Evolutionary conservation across 2,888 invertebrate genomes (phyloP).

Genomic region (Campaea margaritaria): DNA sequence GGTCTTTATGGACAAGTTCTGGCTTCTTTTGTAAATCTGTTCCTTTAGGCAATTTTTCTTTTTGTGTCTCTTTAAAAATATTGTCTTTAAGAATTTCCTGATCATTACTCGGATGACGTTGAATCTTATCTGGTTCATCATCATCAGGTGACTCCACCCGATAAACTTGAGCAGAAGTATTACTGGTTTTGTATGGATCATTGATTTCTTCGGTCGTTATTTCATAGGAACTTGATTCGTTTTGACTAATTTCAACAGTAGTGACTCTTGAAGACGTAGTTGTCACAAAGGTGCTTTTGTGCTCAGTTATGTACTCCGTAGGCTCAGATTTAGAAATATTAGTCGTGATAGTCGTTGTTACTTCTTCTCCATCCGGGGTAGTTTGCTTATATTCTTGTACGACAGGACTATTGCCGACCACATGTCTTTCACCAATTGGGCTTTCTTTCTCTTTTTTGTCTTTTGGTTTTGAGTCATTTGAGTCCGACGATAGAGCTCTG

Average conservation of each 20-base stretch:
- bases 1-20: background rate
- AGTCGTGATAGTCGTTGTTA: conserved; percentile 61
- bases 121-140: conserved; percentile 49
- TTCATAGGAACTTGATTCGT: conserved; percentile 65
- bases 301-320: conserved; percentile 60
- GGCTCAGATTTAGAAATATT: conserved; percentile 60
- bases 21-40: conserved; percentile 5
- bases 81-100: conserved; percentile 4
- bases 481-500: conserved; percentile 2
- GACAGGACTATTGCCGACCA: conserved; percentile 18
- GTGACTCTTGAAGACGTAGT: conserved; percentile 68
- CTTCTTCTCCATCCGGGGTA: conserved; percentile 55
- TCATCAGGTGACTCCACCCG: conserved; percentile 57
- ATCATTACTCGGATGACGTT: conserved; percentile 11
- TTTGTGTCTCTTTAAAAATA: conserved; percentile 17
- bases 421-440: conserved; percentile 7
- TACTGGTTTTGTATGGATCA: conserved; percentile 45
- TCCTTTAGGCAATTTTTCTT: conserved; percentile 12
- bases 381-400: conserved; percentile 49
- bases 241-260: conserved; percentile 67
- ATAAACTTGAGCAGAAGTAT: conserved; percentile 50
- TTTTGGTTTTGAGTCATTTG: conserved; percentile 13
- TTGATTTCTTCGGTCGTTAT: conserved; percentile 56
- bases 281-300: conserved; percentile 61
- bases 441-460: conserved; percentile 13